Base-by-base conservation (phyloP, 2,888 invertebrate genomes). In the Sinohyriopsis cumingii region DNA sequence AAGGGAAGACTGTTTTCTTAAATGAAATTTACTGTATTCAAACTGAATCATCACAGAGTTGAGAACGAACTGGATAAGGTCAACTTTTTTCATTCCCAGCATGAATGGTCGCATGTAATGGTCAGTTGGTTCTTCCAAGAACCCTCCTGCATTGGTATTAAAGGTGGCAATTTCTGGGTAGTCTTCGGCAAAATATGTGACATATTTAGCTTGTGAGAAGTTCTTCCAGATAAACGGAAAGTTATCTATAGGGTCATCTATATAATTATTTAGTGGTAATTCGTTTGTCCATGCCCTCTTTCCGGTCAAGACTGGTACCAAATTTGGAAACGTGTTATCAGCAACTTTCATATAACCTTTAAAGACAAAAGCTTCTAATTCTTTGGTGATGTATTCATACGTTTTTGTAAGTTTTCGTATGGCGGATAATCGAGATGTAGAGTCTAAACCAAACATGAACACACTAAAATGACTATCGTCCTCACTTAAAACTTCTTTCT, bases 291-390 rank as follows among this genome's bases (percentile, higher is more conserved):
- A 71, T 7, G 79, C 63, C 15, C 68, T 65, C 65, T 80, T 77
- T 6, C 84, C 84, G 5, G 82, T 82, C 24, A 83, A 67, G 7
- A 83, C 60, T 12, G 81, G 72, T 5, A 82, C 65, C 1, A 82
- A 18, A 68, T 83, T 83, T 7, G 81, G 78, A 53, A 81, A 79
- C 7, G 84, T 84, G 59, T 79, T 82, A 56, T 77, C 80, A 15
- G 71, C 82, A 0, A 83, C 74, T 71, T 83, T 84, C 67, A 76
- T 83, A 55, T 80, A 80, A 5, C 82, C 83, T 69, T 79, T 72
- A 57, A 83, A 72, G 15, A 79, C 73, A 65, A 73, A 65, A 19
- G 78, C 81, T 6, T 71, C 63, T 1, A 83, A 63, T 28, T 69
- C 65, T 28, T 79, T 66, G 12, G 75, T 69, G 9, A 84, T 25